Conservation (phyloP, 2,888 invertebrate species). For the Sarcophaga carnaria region DNA sequence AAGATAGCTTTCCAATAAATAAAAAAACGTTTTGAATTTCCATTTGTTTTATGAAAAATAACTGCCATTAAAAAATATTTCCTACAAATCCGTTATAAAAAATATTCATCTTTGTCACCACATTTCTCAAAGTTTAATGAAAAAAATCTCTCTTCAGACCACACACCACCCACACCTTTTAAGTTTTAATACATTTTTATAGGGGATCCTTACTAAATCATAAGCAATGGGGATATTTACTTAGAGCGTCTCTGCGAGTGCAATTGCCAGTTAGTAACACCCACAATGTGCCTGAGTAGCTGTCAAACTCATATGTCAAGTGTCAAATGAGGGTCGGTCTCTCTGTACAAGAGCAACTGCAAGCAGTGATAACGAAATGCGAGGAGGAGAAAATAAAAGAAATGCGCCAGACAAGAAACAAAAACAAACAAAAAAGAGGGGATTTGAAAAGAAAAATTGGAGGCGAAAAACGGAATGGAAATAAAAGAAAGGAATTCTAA, state of each 20-base stretch:
- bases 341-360: constrained; percentile 45
- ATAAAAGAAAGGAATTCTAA: background rate
- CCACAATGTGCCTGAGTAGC: constrained; percentile 56
- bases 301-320: constrained; percentile 73
- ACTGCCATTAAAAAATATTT: no score
- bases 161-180: no score
- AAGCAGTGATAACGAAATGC: constrained; percentile 22
- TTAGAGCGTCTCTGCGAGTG: background rate
- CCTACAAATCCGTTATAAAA: no score
- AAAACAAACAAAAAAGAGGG: background rate
- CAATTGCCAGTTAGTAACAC: constrained; percentile 41
- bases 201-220: background rate
- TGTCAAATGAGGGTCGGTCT: constrained; percentile 67
- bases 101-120: no score
- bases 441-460: constrained; percentile 18
- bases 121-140: no score
- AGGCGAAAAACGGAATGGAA: constrained; percentile 3
- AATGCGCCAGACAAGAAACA: background rate
- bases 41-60: no score
- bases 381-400: constrained; percentile 4
- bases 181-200: background rate
- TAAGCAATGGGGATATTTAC: no score
- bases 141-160: no score
- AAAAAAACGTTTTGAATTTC: no score
- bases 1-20: no score